Base-by-base conservation (phyloP, 2,797 vertebrate genomes). In the Carcharodon carcharias region DNA sequence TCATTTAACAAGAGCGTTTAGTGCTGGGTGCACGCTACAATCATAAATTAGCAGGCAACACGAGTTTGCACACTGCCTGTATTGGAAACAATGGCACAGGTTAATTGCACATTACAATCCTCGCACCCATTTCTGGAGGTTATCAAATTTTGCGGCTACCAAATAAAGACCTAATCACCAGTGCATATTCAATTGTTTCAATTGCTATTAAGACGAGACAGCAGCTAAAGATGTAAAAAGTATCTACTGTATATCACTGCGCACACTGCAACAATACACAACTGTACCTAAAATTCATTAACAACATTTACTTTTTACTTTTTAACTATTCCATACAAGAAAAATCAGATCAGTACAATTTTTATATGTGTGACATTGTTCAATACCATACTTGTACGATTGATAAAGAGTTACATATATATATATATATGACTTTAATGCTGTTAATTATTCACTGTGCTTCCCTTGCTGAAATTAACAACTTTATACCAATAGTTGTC, bases 401-500 rank as follows among this genome's bases (percentile, higher is more conserved):
- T 88, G 21, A 65, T 65, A 9, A 67, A 45, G 40, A 67, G 9
- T 45, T 45, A 45, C 31, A 18, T n/a, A 67, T 67, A 93, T 50
- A 26, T 45, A 21, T 63, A 5, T 50, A 18, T n/a, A 67, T 91
- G 35, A 63, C 18, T 63, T 45, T 85, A 85, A 18, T 50, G 45
- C 91, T 45, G 21, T 45, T 63, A 93, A 45, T 93, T 65, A 93
- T 67, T 45, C n/a, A 93, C 35, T 31, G 26, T 89, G 40, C 45
- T 89, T 89, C 56, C 21, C 7, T 93, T 67, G 91, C 23, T 65
- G n/a, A 93, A 67, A 45, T 93, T 93, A 93, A 93, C 14, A 93
- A 93, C n/a, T 67, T 65, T 21, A 45, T 93, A 65, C 14, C 63
- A 67, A 67, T 45, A 93, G n/a, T 14, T 12, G 63, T 8, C 63